Evolutionary conservation across 2,113 vertebrate genomes (phyloP).

Genomic region (Xyrauchen texanus): DNA sequence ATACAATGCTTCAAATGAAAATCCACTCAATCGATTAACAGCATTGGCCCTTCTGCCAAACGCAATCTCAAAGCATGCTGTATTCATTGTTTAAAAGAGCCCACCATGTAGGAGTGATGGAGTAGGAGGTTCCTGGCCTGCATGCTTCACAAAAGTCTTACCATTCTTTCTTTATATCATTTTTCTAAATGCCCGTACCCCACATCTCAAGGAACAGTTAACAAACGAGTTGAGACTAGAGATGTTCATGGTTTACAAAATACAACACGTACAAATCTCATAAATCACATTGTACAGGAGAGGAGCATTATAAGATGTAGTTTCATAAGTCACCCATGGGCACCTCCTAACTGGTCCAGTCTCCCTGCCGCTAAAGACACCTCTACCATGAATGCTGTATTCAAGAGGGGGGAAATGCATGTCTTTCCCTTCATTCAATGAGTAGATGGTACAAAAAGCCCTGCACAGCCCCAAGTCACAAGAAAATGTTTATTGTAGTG

Average conservation of each 20-base stretch:
- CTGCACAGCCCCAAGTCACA: constrained; percentile 26
- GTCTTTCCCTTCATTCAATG: constrained; percentile 23
- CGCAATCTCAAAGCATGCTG: constrained; percentile 29
- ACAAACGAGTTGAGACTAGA: background rate
- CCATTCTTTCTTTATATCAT: constrained; percentile 6
- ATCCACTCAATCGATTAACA: constrained; percentile 13
- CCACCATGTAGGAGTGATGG: constrained; percentile 45
- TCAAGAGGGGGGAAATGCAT: constrained; percentile 34
- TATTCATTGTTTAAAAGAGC: constrained; percentile 33
- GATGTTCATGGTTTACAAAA: background rate
- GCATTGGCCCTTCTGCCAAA: constrained; percentile 41
- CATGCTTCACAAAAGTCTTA: constrained; percentile 6
- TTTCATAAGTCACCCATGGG: constrained; percentile 40
- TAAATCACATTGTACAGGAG: background rate
- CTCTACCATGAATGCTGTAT: constrained; percentile 47
- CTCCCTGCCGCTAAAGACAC: constrained; percentile 51
- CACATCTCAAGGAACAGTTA: background rate
- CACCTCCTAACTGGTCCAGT: constrained; percentile 35
- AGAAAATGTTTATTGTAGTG: constrained; percentile 52
- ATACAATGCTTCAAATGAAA: background rate
- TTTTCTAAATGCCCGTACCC: background rate
- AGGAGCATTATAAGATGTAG: background rate
- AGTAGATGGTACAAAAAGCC: constrained; percentile 34
- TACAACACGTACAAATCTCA: background rate
- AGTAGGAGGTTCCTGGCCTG: constrained; percentile 49